phyloP scores from a whole-genome alignment of 2,888 invertebrate species.

The Galerucella pusilla region DNA sequence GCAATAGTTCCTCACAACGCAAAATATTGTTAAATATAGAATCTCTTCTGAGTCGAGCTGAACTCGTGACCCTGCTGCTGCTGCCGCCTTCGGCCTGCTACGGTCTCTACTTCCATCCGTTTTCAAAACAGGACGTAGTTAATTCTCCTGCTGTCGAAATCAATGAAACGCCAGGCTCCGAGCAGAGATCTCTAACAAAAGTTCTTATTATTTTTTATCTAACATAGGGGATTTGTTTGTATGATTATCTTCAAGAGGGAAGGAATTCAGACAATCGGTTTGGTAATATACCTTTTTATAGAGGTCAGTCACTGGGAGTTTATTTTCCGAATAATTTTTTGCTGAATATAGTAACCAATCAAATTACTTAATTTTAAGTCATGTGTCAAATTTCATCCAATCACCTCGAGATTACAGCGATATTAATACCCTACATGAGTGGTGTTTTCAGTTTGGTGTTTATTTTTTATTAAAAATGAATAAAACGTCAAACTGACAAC shows the following conservation, averaged over 20 bases:
- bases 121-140: constrained; percentile 44
- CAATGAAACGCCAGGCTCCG: constrained; percentile 21
- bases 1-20: constrained; percentile 20
- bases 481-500: too few relatives aligned
- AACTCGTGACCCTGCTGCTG: constrained; percentile 54
- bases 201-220: neutral
- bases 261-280: neutral
- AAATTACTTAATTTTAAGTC: too few relatives aligned
- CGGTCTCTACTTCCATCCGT: constrained; percentile 45
- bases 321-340: too few relatives aligned
- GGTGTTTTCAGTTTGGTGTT: too few relatives aligned
- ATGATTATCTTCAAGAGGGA: constrained; percentile 14
- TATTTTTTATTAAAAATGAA: too few relatives aligned
- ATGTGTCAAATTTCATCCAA: too few relatives aligned
- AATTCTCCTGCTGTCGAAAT: constrained; percentile 43
- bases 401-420: too few relatives aligned
- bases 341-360: too few relatives aligned
- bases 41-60: constrained; percentile 49
- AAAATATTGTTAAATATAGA: constrained; percentile 51
- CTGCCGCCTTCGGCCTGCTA: constrained; percentile 38
- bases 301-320: neutral
- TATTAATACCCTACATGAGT: too few relatives aligned
- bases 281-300: neutral
- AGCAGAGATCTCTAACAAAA: constrained; percentile 3
- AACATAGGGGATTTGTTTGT: constrained; percentile 24